Percentiles rank a stretch among this genome's conserved stretches.
Conservation (phyloP, 1,140 invertebrate genomes). For the Drosophila nasuta region DNA sequence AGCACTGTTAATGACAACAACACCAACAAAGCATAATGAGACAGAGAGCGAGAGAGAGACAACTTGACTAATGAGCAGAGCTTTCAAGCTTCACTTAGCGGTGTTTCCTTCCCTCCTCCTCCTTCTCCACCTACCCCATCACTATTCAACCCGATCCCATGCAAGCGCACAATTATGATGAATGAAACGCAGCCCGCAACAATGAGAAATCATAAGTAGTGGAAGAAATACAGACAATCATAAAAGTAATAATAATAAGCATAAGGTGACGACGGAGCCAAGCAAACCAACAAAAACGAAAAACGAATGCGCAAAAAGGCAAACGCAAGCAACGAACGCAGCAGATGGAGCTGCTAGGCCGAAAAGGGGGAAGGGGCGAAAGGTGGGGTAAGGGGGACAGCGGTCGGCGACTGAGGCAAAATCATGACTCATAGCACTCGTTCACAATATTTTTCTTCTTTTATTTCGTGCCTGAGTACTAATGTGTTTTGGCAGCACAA, state of each 20-base stretch:
- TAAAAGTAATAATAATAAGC: conserved; percentile 81
- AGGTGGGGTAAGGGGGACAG: neutral
- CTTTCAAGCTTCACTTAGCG: conserved; percentile 72
- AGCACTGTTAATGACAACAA: conserved; percentile 68
- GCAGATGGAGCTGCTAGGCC: conserved; percentile 1
- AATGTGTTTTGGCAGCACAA: conserved; percentile 72
- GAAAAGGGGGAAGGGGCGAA: neutral
- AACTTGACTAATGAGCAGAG: conserved; percentile 65
- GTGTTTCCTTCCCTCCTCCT: conserved; percentile 48
- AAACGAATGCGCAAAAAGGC: conserved; percentile 74
- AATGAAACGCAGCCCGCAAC: conserved; percentile 73
- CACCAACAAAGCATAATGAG: conserved; percentile 64
- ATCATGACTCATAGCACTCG: conserved; percentile 78
- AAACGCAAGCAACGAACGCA: conserved; percentile 21
- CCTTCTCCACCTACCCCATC: neutral
- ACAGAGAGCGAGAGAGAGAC: conserved; percentile 36
- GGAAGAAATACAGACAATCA: conserved; percentile 55
- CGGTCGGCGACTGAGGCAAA: conserved; percentile 53
- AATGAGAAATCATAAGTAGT: conserved; percentile 79
- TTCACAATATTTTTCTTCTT: conserved; percentile 59
- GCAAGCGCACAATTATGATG: conserved; percentile 59
- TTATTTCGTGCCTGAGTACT: conserved; percentile 80
- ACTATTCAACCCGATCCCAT: neutral
- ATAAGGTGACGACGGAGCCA: conserved; percentile 76
- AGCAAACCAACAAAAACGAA: conserved; percentile 29